These are phyloP conservation scores for Neogobius melanostomus DNA, from an alignment of 2,113 vertebrate species.

Conservation along the genomic window DNA sequence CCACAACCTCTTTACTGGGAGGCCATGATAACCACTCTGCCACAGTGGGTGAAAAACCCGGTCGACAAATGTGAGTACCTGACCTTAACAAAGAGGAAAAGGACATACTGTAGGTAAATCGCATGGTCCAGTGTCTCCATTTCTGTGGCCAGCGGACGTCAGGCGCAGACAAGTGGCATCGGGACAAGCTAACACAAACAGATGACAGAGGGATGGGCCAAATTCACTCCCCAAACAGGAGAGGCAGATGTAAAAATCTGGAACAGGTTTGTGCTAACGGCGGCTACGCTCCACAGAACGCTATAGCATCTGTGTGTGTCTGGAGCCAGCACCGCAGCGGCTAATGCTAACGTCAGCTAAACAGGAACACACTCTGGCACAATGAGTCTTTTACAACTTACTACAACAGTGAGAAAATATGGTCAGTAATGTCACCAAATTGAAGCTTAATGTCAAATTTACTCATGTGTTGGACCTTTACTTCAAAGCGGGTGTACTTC, in stretches of 20 bases:
- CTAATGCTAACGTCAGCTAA: conserved; percentile 6
- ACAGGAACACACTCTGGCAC: background rate
- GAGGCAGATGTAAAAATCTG: conserved; percentile 2
- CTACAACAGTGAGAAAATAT: background rate
- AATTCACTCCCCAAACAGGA: background rate
- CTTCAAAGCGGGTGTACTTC: no score
- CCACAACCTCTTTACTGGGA: no score
- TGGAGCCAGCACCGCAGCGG: background rate
- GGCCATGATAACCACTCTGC: no score
- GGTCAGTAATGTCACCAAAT: background rate
- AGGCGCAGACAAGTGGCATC: background rate
- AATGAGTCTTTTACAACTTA: background rate
- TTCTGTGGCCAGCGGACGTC: background rate
- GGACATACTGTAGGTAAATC: background rate
- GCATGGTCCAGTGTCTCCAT: background rate
- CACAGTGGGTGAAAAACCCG: no score
- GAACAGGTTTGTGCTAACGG: conserved; percentile 5
- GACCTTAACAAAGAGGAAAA: background rate
- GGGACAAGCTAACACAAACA: conserved; percentile 1
- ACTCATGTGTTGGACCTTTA: no score
- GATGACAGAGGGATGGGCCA: background rate
- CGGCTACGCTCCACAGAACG: background rate
- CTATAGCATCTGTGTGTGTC: conserved; percentile 4
- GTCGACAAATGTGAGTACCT: no score
- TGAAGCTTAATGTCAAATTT: no score